phyloP scores from a whole-genome alignment of 2,113 vertebrate genomes.

The Centropus unirufus region DNA sequence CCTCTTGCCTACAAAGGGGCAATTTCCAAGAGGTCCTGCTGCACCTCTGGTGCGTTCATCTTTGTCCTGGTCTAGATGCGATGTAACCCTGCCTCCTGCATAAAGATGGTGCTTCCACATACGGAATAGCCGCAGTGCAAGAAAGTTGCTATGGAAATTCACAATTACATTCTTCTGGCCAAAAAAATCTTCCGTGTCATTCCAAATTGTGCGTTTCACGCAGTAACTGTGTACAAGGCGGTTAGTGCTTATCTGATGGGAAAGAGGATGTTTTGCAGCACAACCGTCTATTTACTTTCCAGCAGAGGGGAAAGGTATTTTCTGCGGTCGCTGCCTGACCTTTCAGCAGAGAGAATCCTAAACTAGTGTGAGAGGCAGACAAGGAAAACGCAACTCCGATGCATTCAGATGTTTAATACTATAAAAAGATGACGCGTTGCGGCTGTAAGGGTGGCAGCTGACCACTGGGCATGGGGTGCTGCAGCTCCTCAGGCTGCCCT shows the following conservation, averaged over 20 bases:
- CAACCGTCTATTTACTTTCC: slow-evolving; percentile 20
- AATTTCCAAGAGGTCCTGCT: background rate
- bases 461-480: background rate
- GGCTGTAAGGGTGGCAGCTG: background rate
- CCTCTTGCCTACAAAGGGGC: background rate
- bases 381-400: background rate
- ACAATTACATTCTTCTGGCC: background rate
- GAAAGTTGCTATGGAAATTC: slow-evolving; percentile 24
- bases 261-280: slow-evolving; percentile 10
- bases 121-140: background rate
- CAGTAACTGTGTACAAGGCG: background rate
- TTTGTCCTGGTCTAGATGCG: background rate
- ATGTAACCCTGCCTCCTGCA: background rate
- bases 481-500: background rate
- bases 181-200: background rate
- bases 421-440: background rate
- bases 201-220: slow-evolving; percentile 7
- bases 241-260: slow-evolving; percentile 2
- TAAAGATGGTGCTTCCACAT: slow-evolving; percentile 19
- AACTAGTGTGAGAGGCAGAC: background rate
- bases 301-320: slow-evolving; percentile 1
- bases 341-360: background rate
- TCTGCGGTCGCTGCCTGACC: background rate
- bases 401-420: background rate
- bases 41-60: background rate